These are phyloP conservation scores for Agrochola litura DNA, from an alignment of 2,888 invertebrate genomes.

Conservation along the genomic window DNA sequence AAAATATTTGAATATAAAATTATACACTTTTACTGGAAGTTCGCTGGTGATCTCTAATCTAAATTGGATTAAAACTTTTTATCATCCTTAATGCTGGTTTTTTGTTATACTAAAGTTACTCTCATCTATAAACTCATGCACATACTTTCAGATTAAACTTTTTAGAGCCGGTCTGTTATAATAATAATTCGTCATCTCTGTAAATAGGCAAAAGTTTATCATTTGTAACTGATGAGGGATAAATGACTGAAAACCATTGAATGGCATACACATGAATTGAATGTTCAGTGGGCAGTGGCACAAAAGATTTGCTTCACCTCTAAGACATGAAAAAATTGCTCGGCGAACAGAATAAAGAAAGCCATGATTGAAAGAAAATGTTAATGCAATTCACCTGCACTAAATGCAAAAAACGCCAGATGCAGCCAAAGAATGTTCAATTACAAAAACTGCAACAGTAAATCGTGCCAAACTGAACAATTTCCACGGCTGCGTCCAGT, in stretches of 20 bases:
- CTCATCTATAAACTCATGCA: neutral
- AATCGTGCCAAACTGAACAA: slow-evolving; percentile 27
- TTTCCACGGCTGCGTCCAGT: slow-evolving; percentile 30
- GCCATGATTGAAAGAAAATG: neutral
- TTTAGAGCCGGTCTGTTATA: too few species aligned
- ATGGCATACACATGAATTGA: neutral
- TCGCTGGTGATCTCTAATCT: slow-evolving; percentile 32
- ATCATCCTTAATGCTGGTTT: slow-evolving; percentile 17
- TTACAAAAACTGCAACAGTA: slow-evolving; percentile 3
- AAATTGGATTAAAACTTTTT: slow-evolving; percentile 39
- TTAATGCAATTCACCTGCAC: neutral
- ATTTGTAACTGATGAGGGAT: neutral
- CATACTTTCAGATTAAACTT: slow-evolving; percentile 1
- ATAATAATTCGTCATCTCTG: neutral
- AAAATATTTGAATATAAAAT: slow-evolving; percentile 26
- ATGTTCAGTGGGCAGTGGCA: neutral
- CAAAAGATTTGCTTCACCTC: neutral
- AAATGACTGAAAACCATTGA: neutral
- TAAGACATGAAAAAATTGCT: neutral
- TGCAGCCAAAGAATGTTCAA: slow-evolving; percentile 1
- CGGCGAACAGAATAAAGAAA: neutral
- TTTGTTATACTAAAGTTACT: neutral
- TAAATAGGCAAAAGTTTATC: neutral
- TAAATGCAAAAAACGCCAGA: neutral
- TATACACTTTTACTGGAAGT: slow-evolving; percentile 25